These are phyloP conservation scores for Hypsopygia costalis DNA, from an alignment of 2,888 invertebrate genomes.

Conservation along the genomic window DNA sequence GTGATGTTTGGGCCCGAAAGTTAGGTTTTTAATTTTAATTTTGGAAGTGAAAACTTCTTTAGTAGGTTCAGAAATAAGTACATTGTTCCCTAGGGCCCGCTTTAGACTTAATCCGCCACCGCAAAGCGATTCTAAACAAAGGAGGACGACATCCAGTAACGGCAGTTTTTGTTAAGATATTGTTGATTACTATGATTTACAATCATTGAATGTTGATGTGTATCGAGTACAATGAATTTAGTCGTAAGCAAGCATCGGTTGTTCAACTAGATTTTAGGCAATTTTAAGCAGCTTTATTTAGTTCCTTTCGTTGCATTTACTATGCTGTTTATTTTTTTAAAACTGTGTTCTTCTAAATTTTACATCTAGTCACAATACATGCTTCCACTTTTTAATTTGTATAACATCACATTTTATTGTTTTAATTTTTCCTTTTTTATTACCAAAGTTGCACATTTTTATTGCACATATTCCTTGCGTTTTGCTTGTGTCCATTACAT, in stretches of 20 bases:
- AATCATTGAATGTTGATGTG: neutral
- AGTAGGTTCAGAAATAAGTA: too few species aligned
- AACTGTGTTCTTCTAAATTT: constrained; percentile 41
- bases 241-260: constrained; percentile 33
- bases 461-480: constrained; percentile 29
- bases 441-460: constrained; percentile 10
- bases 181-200: neutral
- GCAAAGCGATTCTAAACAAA: too few species aligned
- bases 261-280: constrained; percentile 36
- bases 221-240: constrained; percentile 53
- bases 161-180: too few species aligned
- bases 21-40: too few species aligned
- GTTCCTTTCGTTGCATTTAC: constrained; percentile 66
- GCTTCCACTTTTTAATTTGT: constrained; percentile 47
- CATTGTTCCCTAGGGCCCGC: too few species aligned
- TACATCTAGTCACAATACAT: constrained; percentile 66
- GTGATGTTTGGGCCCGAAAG: too few species aligned
- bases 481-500: constrained; percentile 40
- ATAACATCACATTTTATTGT: constrained; percentile 49
- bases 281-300: constrained; percentile 26
- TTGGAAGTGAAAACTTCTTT: too few species aligned
- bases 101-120: too few species aligned
- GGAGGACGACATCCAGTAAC: too few species aligned
- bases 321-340: constrained; percentile 16
- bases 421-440: constrained; percentile 22